These are phyloP conservation scores for Capitulum mitella DNA, from an alignment of 2,888 invertebrate species.

Conservation along the genomic window DNA sequence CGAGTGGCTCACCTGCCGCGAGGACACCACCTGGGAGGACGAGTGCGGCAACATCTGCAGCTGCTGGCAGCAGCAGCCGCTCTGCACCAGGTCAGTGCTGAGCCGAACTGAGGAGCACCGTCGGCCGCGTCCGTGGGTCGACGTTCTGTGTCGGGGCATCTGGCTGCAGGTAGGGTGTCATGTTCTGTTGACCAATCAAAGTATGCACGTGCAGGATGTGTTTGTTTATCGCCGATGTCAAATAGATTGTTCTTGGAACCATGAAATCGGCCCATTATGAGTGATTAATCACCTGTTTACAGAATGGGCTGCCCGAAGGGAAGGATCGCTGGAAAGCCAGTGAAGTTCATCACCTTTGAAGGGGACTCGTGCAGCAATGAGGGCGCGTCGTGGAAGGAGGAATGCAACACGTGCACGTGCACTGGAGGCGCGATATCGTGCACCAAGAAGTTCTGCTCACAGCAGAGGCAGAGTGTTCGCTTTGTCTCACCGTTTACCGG, in stretches of 20 bases:
- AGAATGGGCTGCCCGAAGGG: neutral
- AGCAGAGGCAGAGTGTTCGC: neutral
- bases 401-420: conserved; percentile 17
- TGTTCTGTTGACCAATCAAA: no score
- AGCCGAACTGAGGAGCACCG: no score
- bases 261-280: neutral
- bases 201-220: no score
- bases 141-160: no score
- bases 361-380: neutral
- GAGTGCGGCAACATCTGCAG: conserved; percentile 19
- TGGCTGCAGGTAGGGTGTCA: no score
- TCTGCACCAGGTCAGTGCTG: conserved; percentile 7
- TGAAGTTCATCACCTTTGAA: neutral
- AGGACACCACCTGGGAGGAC: conserved; percentile 19
- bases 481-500: neutral
- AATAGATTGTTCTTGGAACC: no score
- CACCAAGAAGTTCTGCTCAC: neutral
- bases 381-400: neutral
- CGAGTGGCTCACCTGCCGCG: neutral
- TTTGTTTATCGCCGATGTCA: no score
- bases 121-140: no score
- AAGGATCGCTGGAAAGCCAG: neutral
- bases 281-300: neutral
- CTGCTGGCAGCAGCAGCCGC: neutral
- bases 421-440: neutral